Conservation (phyloP, 2,797 vertebrate species). For the Myotis myotis region DNA sequence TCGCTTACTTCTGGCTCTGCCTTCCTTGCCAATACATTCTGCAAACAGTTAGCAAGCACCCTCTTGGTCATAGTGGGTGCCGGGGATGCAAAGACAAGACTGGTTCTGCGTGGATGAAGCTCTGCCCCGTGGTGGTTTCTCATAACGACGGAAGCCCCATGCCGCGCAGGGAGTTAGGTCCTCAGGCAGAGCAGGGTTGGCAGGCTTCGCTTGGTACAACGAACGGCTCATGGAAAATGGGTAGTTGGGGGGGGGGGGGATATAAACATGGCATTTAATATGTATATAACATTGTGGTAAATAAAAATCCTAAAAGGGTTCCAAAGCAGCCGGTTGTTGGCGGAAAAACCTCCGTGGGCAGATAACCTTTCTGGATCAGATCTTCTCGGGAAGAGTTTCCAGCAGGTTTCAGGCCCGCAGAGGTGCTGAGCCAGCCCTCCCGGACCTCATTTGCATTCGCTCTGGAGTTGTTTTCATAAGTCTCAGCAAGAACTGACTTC, state of each 20-base stretch:
- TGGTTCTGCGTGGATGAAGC: background rate
- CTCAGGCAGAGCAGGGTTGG: background rate
- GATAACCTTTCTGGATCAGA: background rate
- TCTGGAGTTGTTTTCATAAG: background rate
- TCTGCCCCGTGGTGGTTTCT: background rate
- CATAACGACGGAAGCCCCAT: background rate
- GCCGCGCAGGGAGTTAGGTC: background rate
- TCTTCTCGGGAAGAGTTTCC: background rate
- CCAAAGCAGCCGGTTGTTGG: background rate
- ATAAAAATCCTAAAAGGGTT: conserved; percentile 31
- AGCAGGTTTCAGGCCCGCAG: background rate
- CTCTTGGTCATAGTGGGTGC: background rate
- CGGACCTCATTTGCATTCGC: background rate
- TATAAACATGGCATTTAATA: background rate
- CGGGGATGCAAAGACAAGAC: background rate
- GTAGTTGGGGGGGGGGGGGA: background rate
- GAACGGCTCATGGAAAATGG: background rate
- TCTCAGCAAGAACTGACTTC: background rate
- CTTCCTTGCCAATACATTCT: background rate
- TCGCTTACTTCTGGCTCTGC: background rate
- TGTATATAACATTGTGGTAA: background rate
- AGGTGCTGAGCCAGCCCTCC: background rate
- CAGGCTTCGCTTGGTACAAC: background rate
- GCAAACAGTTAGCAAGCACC: background rate
- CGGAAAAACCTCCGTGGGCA: background rate